Evolutionary conservation across 2,888 invertebrate genomes (phyloP), one percentile per base, ranked within the genome.

Genomic region (Callosobruchus maculatus): DNA sequence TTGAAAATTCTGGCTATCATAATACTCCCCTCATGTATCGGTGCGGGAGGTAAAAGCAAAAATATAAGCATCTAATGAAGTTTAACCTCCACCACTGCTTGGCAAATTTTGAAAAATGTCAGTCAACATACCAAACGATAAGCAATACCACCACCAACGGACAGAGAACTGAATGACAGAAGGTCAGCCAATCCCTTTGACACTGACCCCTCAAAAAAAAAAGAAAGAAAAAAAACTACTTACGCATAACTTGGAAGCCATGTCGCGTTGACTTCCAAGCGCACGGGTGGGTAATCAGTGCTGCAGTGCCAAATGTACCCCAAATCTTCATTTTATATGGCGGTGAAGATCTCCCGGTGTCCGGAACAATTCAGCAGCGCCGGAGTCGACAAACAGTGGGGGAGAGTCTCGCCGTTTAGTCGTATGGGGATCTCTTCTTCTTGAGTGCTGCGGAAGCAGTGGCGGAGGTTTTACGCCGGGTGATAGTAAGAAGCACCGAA

Each of bases 251-350:
- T 72, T 74, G 73, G 74, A 73, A 71, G 74, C 49, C 74, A 74
- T 74, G 18, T 21, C 70, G 21, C 21, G 20, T 31, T 22, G 71
- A 67, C 74, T 49, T 20, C 21, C 73, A 22, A 68, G 67, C 22
- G 70, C 21, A 70, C 30, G 69, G 68, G 49, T 67, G 49, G 68
- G 21, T 30, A 31, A 13, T 66, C 70, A 70, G 30, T 73, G 71
- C 26, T 31, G 20, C 70, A 73, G 70, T 74, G 74, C 68, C 26
- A 70, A 70, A 66, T 71, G 22, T 26, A 74, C 71, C 71, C 71
- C 73, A 69, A 74, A 73, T 70, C 72, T 70, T 68, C 20, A 49
- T 74, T 74, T 73, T 74, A 74, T 74, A 74, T 30, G n/a, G 71
- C 21, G 20, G 66, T 22, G 72, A 72, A 72, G 49, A 72, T 70